These are phyloP conservation scores for Alaudala cheleensis DNA, from an alignment of 2,113 vertebrate genomes.

Conservation along the genomic window DNA sequence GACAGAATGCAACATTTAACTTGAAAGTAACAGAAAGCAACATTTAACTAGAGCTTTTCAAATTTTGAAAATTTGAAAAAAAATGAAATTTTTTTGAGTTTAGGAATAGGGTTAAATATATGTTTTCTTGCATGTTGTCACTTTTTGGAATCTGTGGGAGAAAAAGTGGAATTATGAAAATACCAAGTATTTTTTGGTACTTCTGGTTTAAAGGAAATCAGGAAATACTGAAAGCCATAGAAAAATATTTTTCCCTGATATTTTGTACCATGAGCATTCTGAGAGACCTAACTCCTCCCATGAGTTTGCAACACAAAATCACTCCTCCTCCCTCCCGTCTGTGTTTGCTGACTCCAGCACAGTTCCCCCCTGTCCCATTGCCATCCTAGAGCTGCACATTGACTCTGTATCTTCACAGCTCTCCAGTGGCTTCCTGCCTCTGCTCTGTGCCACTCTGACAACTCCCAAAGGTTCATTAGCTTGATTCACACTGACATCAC, in stretches of 20 bases:
- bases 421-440: background rate
- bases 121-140: background rate
- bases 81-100: background rate
- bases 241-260: background rate
- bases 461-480: background rate
- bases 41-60: background rate
- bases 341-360: accelerated
- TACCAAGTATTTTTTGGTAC: background rate
- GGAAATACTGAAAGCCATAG: background rate
- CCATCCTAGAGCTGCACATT: background rate
- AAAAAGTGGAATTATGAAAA: background rate
- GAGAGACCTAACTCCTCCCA: background rate
- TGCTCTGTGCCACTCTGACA: background rate
- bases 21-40: background rate
- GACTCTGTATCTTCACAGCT: background rate
- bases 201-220: background rate
- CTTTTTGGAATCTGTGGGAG: background rate
- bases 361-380: background rate
- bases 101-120: background rate
- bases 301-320: background rate
- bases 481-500: background rate
- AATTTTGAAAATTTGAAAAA: background rate
- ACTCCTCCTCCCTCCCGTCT: background rate
- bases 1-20: background rate
- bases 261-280: background rate